Evolutionary conservation across 2,888 invertebrate genomes (phyloP), one percentile per base, ranked within the genome.

Genomic region (Oscheius myriophilus): DNA sequence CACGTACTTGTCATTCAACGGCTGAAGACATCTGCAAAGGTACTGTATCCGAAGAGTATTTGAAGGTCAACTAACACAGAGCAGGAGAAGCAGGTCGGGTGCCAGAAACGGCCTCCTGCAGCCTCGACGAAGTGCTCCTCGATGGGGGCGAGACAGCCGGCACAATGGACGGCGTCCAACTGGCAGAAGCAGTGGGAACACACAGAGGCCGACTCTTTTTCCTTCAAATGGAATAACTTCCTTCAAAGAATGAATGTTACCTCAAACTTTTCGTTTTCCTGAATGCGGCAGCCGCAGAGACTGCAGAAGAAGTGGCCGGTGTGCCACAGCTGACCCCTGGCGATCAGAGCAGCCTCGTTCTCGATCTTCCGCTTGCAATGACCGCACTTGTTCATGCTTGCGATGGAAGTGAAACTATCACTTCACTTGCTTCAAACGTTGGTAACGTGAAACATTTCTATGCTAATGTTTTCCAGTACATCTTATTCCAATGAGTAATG

Each of bases 1-100:
- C 52, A 53, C 53, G 52, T 52, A 63, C 21, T 33, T 25, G 52
- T 18, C 21, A 1, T 41, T 33, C 42, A 63, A 21, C n/a, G 52
- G 63, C 53, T 42, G 63, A 14, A 49, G 63, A 52, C 63, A 63
- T 51, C 63, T 63, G 25, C 39, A 63, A n/a, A n/a, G n/a, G n/a
- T n/a, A 18, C 39, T 33, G 9, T 45, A 41, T 41, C 23, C 21
- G 2, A 52, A 33, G 16, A 12, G 23, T 45, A 59, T 26, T 4
- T 18, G n/a, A 33, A 16, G 9, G 52, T 33, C 16, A 41, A 43
- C 63, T 39, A 2, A 63, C 52, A 63, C 53, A 23, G 63, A n/a
- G 25, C 63, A 63, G 16, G 52, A 41, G 53, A 63, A 63, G 52
- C 63, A 63, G 51, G 63, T 63, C n/a, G 63, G 63, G 52, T 63